Evolutionary conservation across 2,888 invertebrate species (phyloP).

Genomic region (Oligia fasciuncula): DNA sequence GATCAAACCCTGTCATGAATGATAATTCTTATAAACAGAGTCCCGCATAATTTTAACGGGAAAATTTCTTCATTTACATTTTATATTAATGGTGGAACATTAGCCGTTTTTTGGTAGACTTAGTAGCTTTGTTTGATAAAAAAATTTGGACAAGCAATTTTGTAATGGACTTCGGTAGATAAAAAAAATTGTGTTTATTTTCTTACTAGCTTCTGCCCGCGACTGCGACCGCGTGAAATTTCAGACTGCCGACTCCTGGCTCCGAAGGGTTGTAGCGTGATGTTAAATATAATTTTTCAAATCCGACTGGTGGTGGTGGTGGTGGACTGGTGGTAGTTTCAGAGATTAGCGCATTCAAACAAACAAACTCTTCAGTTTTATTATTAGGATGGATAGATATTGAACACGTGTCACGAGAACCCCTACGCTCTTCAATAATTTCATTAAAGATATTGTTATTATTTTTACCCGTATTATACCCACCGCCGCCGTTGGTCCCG

Average conservation of each 20-base stretch:
- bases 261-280: neutral
- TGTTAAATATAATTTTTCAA: no score
- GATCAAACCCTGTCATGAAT: slow-evolving; percentile 61
- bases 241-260: no score
- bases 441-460: neutral
- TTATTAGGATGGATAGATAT: neutral
- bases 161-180: neutral
- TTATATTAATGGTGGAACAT: slow-evolving; percentile 55
- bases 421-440: neutral
- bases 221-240: neutral
- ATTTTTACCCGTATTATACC: neutral
- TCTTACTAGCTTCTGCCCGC: neutral
- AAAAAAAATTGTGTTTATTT: neutral
- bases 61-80: slow-evolving; percentile 51
- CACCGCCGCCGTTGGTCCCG: no score
- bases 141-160: slow-evolving; percentile 15
- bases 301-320: no score
- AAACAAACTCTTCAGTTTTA: neutral
- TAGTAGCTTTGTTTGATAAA: slow-evolving; percentile 13
- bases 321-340: neutral
- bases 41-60: slow-evolving; percentile 46
- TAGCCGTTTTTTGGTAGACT: slow-evolving; percentile 31
- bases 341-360: neutral
- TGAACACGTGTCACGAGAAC: neutral
- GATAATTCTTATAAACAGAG: slow-evolving; percentile 56